A percentile compares a stretch with the other conserved stretches of the same genome.
These are phyloP conservation scores for Bufotes viridis DNA, from an alignment of 2,797 vertebrate genomes.

Conservation along the genomic window DNA sequence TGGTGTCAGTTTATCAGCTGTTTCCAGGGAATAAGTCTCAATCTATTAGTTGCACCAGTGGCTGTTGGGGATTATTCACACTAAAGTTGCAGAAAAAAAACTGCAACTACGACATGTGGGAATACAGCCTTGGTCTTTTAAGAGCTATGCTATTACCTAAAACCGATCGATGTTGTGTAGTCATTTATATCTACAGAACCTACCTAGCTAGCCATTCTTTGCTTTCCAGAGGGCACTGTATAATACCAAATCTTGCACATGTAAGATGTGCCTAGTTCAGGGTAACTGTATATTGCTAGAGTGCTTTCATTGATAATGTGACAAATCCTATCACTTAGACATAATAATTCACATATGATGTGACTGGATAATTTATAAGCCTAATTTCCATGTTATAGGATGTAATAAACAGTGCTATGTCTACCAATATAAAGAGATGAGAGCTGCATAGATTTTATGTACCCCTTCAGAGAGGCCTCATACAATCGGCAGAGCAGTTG, in stretches of 20 bases:
- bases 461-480: not conserved
- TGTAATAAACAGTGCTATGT: not conserved
- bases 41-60: not conserved
- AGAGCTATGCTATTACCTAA: slow-evolving; percentile 23
- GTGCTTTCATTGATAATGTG: slow-evolving; percentile 16
- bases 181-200: not conserved
- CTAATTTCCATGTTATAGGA: not conserved
- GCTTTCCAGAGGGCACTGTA: slow-evolving; percentile 11
- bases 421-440: not conserved
- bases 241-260: slow-evolving; percentile 43
- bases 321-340: not conserved
- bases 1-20: slow-evolving; percentile 7
- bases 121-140: not conserved
- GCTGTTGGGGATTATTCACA: not conserved
- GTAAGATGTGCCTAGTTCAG: slow-evolving; percentile 3
- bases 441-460: not conserved
- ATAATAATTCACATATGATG: not conserved
- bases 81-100: too few relatives aligned
- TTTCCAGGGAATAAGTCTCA: slow-evolving; percentile 24
- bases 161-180: not conserved
- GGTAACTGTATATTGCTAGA: slow-evolving; percentile 22
- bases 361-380: slow-evolving; percentile 9
- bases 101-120: too few relatives aligned
- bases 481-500: not conserved
- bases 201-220: slow-evolving; percentile 4